A percentile compares a stretch with the other conserved stretches of the same genome.
phyloP scores from a whole-genome alignment of 1,140 invertebrate species.

The Copidosoma floridanum region DNA sequence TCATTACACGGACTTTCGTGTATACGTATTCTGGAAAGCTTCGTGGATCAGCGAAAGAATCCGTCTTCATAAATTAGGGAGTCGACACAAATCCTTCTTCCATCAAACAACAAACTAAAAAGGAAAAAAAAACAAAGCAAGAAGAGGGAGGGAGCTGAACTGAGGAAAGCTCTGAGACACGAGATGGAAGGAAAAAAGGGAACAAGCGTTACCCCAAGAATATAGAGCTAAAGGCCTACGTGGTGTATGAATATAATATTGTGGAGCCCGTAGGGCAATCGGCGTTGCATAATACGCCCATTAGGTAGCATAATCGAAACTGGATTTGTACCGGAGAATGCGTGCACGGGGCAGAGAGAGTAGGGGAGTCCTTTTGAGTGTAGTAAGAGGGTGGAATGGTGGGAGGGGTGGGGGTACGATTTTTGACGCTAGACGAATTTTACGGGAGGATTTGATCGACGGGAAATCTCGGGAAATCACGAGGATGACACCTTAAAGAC shows the following conservation, averaged over 20 bases:
- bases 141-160: not conserved
- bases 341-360: not conserved
- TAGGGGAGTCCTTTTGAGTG: slow-evolving; percentile 1
- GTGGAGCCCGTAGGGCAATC: slow-evolving; percentile 51
- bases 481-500: slow-evolving; percentile 19
- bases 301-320: slow-evolving; percentile 56
- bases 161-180: too few species aligned
- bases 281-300: slow-evolving; percentile 53
- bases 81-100: not conserved
- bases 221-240: not conserved
- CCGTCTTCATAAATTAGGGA: slow-evolving; percentile 6
- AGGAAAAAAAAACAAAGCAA: not conserved
- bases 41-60: slow-evolving; percentile 5
- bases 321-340: slow-evolving; percentile 46
- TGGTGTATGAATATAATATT: slow-evolving; percentile 20
- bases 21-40: too few species aligned
- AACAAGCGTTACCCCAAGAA: too few species aligned
- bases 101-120: not conserved
- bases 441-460: slow-evolving; percentile 9
- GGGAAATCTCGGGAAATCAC: not conserved
- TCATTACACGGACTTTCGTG: too few species aligned
- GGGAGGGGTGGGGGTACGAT: not conserved
- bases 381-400: too few species aligned
- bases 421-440: slow-evolving; percentile 24
- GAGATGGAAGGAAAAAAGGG: not conserved